Percentiles rank a stretch among this genome's conserved stretches.
Conservation (phyloP, 2,888 invertebrate genomes). For the Leuctra nigra region DNA sequence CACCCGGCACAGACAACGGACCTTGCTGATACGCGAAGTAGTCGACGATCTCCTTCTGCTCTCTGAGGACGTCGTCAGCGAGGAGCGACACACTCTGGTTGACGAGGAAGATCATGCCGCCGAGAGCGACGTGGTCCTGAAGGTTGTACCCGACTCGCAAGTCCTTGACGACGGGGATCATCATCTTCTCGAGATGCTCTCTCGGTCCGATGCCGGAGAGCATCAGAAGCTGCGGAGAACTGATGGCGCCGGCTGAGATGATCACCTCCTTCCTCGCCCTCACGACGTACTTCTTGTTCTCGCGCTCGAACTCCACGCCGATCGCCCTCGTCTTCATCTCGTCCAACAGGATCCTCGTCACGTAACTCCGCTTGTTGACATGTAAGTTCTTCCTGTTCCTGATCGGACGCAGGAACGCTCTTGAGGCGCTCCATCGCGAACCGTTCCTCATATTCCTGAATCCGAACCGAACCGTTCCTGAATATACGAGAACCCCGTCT, state of each 20-base stretch:
- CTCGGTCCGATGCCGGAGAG: constrained; percentile 68
- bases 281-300: constrained; percentile 42
- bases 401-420: constrained; percentile 58
- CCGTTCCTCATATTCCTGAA: constrained; percentile 59
- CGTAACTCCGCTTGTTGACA: constrained; percentile 51
- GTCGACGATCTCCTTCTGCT: constrained; percentile 37
- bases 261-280: constrained; percentile 65
- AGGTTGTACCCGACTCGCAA: constrained; percentile 60
- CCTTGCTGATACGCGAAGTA: constrained; percentile 50
- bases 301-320: constrained; percentile 51
- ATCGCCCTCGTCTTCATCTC: constrained; percentile 56
- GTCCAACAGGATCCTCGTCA: constrained; percentile 67
- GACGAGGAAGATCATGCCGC: constrained; percentile 54
- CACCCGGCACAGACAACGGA: constrained; percentile 56
- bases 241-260: constrained; percentile 66
- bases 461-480: too few relatives aligned
- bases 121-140: constrained; percentile 62
- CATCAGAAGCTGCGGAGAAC: constrained; percentile 72
- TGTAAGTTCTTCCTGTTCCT: constrained; percentile 54
- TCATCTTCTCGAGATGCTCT: constrained; percentile 48
- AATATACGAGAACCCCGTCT: constrained; percentile 53
- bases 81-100: constrained; percentile 29
- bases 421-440: constrained; percentile 57
- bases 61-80: constrained; percentile 36
- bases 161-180: constrained; percentile 40